These are phyloP conservation scores for Plutella xylostella DNA, from an alignment of 2,888 invertebrate species.

Conservation along the genomic window DNA sequence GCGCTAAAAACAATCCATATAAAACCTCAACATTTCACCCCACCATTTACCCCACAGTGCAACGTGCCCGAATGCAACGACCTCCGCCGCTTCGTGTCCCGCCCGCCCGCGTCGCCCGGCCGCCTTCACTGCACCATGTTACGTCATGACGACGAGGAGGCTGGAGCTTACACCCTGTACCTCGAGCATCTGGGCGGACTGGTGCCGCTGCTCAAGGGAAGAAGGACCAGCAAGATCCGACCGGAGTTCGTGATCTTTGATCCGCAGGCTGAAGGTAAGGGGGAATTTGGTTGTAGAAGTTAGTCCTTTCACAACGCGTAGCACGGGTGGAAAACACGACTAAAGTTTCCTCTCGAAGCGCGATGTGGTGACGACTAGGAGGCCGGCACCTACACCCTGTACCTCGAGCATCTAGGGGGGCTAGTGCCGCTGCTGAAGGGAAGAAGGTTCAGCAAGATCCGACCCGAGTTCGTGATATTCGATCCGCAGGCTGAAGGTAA, in stretches of 20 bases:
- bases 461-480: conserved; percentile 98
- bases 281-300: too few species aligned
- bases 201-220: conserved; percentile 95
- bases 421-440: conserved; percentile 96
- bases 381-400: too few species aligned
- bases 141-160: conserved; percentile 86
- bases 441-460: conserved; percentile 93
- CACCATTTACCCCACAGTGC: conserved; percentile 74
- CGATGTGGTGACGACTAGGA: too few species aligned
- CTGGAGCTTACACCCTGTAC: conserved; percentile 89
- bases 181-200: conserved; percentile 96
- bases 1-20: not conserved
- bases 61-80: conserved; percentile 92
- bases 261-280: conserved; percentile 83
- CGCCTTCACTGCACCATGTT: conserved; percentile 98
- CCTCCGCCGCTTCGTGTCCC: conserved; percentile 92
- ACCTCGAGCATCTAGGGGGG: conserved; percentile 95
- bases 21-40: not conserved
- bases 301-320: too few species aligned
- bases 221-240: conserved; percentile 94
- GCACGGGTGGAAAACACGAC: too few species aligned
- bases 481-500: conserved; percentile 89
- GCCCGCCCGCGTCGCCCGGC: conserved; percentile 83
- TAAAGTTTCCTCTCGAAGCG: too few species aligned
- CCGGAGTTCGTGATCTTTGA: conserved; percentile 99